These are phyloP conservation scores for Laticauda laticaudata DNA, from an alignment of 2,113 vertebrate genomes.

Conservation along the genomic window DNA sequence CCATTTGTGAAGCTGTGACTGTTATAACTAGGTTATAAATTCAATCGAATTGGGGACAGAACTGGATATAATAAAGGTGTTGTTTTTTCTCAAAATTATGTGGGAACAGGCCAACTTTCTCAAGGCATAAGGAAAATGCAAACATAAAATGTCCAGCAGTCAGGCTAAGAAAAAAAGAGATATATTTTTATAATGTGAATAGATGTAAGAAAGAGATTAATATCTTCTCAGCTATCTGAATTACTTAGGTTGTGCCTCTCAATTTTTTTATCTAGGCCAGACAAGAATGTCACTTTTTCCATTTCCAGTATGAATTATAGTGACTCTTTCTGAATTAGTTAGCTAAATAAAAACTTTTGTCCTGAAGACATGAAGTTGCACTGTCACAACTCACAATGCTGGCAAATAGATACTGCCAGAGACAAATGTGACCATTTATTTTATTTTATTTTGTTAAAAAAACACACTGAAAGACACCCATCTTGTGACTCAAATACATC, in stretches of 20 bases:
- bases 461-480: neutral
- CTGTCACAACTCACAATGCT: conserved; percentile 48
- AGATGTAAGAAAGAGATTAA: conserved; percentile 19
- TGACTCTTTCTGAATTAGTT: conserved; percentile 50
- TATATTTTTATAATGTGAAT: neutral
- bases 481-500: conserved; percentile 14
- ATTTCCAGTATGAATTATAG: conserved; percentile 47
- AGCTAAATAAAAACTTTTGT: conserved; percentile 57
- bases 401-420: conserved; percentile 38
- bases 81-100: neutral
- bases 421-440: conserved; percentile 31
- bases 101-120: neutral
- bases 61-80: neutral
- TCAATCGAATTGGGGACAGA: neutral
- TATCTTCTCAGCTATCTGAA: conserved; percentile 29
- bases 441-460: neutral
- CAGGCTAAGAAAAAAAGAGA: neutral
- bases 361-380: conserved; percentile 53
- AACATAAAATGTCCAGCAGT: neutral
- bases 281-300: conserved; percentile 32
- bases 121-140: neutral
- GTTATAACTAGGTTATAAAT: neutral
- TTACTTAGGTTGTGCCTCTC: conserved; percentile 10
- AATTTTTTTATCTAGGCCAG: conserved; percentile 35
- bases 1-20: neutral